Conservation (phyloP, 1,140 invertebrate genomes). For the Drosophila willistoni region DNA sequence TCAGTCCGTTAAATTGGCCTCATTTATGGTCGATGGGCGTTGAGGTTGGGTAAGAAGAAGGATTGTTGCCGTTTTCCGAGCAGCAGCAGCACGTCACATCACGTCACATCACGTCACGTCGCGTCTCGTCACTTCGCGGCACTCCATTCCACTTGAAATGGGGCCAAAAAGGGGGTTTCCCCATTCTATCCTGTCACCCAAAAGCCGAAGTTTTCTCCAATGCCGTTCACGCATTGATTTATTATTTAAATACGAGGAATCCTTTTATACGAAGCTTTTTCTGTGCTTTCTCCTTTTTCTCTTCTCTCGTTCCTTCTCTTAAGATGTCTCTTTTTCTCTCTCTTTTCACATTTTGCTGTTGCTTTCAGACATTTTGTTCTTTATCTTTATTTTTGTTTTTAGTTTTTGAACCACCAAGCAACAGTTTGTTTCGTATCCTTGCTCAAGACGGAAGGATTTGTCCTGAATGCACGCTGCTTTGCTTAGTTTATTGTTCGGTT, state of each 20-base stretch:
- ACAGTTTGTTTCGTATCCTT: slow-evolving; percentile 75
- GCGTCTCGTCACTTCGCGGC: not conserved
- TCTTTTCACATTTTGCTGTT: not conserved
- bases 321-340: slow-evolving; percentile 14
- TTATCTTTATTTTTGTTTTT: slow-evolving; percentile 18
- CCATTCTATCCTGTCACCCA: not conserved
- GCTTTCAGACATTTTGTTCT: too few relatives aligned
- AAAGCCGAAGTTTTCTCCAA: not conserved
- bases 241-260: slow-evolving; percentile 69
- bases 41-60: not conserved
- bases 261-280: slow-evolving; percentile 65
- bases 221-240: slow-evolving; percentile 62
- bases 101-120: not conserved
- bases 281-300: slow-evolving; percentile 32
- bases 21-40: slow-evolving; percentile 31
- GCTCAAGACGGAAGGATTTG: slow-evolving; percentile 61
- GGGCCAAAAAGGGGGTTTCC: not conserved
- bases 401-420: slow-evolving; percentile 41
- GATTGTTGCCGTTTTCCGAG: not conserved
- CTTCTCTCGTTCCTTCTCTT: slow-evolving; percentile 10
- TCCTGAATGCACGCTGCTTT: slow-evolving; percentile 22
- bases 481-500: slow-evolving; percentile 16
- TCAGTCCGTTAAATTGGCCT: slow-evolving; percentile 34
- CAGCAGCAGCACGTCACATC: not conserved
- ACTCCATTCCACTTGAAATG: not conserved